Base-by-base conservation (phyloP, 2,113 vertebrate genomes). In the Syrmaticus mikado region DNA sequence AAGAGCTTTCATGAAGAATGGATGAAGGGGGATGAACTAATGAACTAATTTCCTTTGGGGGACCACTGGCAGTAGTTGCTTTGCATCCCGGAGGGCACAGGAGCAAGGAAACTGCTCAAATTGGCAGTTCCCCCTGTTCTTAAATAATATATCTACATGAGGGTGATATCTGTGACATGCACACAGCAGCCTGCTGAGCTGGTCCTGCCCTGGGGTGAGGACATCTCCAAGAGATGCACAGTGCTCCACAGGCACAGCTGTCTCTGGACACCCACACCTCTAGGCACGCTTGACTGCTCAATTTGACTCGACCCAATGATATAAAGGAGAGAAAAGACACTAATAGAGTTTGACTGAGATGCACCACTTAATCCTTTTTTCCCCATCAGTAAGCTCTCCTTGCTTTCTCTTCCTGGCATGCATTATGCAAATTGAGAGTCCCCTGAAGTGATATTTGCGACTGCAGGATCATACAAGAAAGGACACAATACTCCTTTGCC, bases 391-490 rank as follows among this genome's bases (percentile, higher is more conserved):
- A 93, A 94, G 94, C 94, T 92, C 85, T 84, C 85, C 87, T 84
- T 84, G 77, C 94, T 90, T 92, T 93, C 78, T 38, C 84, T 94
- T 94, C 90, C 76, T 92, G 91, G 93, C 87, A 94, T 91, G 91
- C 84, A 94, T 94, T 95, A 97, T 96, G 94, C 60, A 97, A 96
- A 96, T 92, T 58, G 76, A 90, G 95, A 92, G 83, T 89, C 61
- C 90, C 94, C 95, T 95, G 93, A 97, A 96, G 96, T 93, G 95
- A 91, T 91, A 96, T 96, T 96, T 96, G 92, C 81, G 68, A 83
- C 76, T 84, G 84, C 79, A 80, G 92, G 87, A 96, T 92, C 80
- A 93, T 74, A 94, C 76, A 95, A 96, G 85, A 89, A 94, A 93
- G 90, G 84, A 55, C 90, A 94, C 88, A 93, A 86, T 65, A 76